Conservation (phyloP, 2,888 invertebrate species). For the Athalia cordata region DNA sequence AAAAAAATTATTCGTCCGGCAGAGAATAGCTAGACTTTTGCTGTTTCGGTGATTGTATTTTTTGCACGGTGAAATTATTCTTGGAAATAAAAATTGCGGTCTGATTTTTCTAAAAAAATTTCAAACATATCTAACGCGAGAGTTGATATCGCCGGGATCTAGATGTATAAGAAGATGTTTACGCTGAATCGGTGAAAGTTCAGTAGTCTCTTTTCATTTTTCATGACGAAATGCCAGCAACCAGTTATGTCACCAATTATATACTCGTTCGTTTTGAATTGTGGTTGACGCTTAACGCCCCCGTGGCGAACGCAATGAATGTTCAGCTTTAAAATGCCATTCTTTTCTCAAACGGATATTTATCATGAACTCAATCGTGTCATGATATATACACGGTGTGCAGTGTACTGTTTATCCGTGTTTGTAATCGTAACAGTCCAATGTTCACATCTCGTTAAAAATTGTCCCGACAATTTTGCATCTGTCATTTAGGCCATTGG, state of each 20-base stretch:
- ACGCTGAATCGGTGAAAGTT: constrained; percentile 27
- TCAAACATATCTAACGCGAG: too few species aligned
- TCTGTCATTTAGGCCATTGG: too few species aligned
- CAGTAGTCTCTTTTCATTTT: neutral
- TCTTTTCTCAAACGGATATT: neutral
- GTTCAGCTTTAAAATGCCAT: constrained; percentile 9
- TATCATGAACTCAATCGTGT: neutral
- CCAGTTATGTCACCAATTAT: constrained; percentile 17
- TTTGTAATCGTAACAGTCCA: too few species aligned
- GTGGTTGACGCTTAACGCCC: constrained; percentile 6
- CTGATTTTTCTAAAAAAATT: too few species aligned
- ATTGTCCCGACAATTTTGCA: too few species aligned
- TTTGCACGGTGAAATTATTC: neutral
- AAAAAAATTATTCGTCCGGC: too few species aligned
- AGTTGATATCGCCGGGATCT: neutral
- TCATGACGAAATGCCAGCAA: constrained; percentile 11
- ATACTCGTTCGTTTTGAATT: constrained; percentile 19
- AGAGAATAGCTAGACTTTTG: too few species aligned
- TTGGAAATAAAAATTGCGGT: too few species aligned
- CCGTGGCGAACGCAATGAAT: neutral
- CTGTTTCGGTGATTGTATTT: neutral
- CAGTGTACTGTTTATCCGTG: too few species aligned
- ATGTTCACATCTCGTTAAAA: too few species aligned
- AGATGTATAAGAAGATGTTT: neutral
- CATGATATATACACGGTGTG: too few species aligned